These are phyloP conservation scores for Phenganax marumi DNA, from an alignment of 92 coral and sea anemone species.

Conservation along the genomic window DNA sequence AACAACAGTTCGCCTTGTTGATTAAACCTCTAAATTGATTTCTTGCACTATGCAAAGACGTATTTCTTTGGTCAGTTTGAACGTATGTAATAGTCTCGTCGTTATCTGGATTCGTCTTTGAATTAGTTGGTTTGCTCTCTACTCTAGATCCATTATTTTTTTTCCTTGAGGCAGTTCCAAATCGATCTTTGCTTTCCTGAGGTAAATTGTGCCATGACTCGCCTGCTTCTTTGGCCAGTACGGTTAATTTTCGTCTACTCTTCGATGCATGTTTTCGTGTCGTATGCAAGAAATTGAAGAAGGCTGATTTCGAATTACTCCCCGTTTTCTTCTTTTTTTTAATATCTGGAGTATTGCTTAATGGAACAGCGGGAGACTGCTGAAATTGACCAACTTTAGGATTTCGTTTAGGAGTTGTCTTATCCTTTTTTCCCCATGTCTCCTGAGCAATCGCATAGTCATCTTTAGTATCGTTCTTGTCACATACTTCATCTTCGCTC, in stretches of 20 bases:
- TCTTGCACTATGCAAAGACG: too few species aligned
- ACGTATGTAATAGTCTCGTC: too few species aligned
- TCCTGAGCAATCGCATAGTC: neutral
- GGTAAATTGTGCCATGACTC: slow-evolving; percentile 12
- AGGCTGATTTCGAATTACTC: neutral
- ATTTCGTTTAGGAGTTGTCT: neutral
- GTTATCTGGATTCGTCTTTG: too few species aligned
- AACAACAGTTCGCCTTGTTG: neutral
- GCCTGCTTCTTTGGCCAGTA: slow-evolving; percentile 1
- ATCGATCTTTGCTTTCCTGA: neutral
- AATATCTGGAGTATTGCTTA: neutral
- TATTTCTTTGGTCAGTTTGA: too few species aligned
- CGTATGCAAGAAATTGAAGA: slow-evolving; percentile 11
- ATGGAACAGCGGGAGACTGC: slow-evolving; percentile 11
- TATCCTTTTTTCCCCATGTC: slow-evolving; percentile 24
- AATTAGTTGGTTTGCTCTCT: too few species aligned
- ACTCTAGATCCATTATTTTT: neutral
- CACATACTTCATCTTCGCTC: neutral
- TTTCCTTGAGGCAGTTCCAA: neutral
- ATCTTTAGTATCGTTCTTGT: neutral
- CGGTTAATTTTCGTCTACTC: neutral
- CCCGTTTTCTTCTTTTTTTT: neutral
- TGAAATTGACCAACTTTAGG: slow-evolving; percentile 2
- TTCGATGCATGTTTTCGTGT: too few species aligned
- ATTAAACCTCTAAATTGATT: neutral